Evolutionary conservation across 53 echinoderm and acorn worm genomes (phyloP).

Genomic region (Holothuria leucospilota): DNA sequence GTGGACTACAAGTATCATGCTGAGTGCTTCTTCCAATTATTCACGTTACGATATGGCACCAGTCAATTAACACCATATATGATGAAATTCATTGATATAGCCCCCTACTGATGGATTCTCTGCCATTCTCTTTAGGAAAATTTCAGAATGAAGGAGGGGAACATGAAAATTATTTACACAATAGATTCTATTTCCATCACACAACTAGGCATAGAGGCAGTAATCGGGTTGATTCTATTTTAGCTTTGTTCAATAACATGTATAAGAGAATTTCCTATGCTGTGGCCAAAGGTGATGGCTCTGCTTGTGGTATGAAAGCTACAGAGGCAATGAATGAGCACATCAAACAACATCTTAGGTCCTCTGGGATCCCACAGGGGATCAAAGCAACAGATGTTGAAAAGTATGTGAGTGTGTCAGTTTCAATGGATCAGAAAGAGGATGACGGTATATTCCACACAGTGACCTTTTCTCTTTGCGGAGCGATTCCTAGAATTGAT

Average conservation of each 20-base stretch:
- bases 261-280: slow-evolving; percentile 5
- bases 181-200: slow-evolving; percentile 61
- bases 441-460: too few species aligned
- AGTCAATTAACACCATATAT: slow-evolving; percentile 75
- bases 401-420: neutral
- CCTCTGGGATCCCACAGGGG: neutral
- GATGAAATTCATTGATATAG: slow-evolving; percentile 69
- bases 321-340: too few species aligned
- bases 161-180: slow-evolving; percentile 70
- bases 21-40: slow-evolving; percentile 72
- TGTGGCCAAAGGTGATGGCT: neutral
- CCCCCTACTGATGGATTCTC: slow-evolving; percentile 50
- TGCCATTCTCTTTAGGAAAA: slow-evolving; percentile 60
- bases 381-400: too few species aligned
- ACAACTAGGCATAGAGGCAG: slow-evolving; percentile 76
- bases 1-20: slow-evolving; percentile 45
- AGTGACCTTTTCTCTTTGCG: too few species aligned
- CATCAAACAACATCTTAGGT: too few species aligned
- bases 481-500: too few species aligned
- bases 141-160: slow-evolving; percentile 80
- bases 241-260: slow-evolving; percentile 21
- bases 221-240: slow-evolving; percentile 50
- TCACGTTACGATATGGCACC: slow-evolving; percentile 51
- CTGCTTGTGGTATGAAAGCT: too few species aligned
- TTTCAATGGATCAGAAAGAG: too few species aligned